Conservation (phyloP, 2,888 invertebrate species). For the Lochmaea capreae region DNA sequence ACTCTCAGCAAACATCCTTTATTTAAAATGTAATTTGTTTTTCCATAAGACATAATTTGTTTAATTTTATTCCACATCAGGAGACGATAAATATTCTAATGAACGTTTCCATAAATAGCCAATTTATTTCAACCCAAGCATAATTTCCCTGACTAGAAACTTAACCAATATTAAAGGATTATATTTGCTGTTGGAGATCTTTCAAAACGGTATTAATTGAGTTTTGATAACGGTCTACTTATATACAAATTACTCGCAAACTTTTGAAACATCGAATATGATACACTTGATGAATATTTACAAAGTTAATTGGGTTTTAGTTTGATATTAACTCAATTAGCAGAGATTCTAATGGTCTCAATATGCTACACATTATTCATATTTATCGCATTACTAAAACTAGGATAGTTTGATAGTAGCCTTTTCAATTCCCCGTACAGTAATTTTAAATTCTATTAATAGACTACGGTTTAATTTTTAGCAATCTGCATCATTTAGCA, state of each 20-base stretch:
- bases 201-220: slow-evolving; percentile 9
- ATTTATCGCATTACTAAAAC: background rate
- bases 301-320: slow-evolving; percentile 6
- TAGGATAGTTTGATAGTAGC: background rate
- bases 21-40: too few relatives aligned
- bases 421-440: too few relatives aligned
- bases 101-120: too few relatives aligned
- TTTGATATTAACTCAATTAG: background rate
- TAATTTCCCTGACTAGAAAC: background rate
- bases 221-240: slow-evolving; percentile 7
- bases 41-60: too few relatives aligned
- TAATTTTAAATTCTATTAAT: too few relatives aligned
- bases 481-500: too few relatives aligned
- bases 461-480: too few relatives aligned
- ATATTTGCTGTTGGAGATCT: background rate
- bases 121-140: background rate
- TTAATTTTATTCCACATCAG: too few relatives aligned
- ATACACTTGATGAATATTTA: background rate
- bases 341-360: slow-evolving; percentile 1
- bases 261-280: background rate
- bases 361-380: background rate
- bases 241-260: background rate
- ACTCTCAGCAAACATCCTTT: too few relatives aligned
- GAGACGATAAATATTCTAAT: too few relatives aligned
- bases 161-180: background rate